Base-by-base conservation (phyloP, 2,797 vertebrate species). In the Tympanoctomys barrerae region DNA sequence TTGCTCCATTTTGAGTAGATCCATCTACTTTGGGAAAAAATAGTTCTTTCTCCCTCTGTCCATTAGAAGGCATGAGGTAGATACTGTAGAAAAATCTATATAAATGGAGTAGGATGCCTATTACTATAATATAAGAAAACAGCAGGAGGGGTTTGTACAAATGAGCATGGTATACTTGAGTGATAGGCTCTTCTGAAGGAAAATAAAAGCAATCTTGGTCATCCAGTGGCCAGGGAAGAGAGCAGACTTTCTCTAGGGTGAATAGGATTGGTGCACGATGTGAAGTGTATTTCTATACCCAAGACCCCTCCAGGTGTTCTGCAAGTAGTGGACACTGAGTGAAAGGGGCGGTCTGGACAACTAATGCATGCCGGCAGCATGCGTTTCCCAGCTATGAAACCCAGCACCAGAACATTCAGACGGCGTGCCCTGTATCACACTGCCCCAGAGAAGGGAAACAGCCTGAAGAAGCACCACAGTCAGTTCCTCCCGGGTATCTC, bases 121-220 rank as follows among this genome's bases (percentile, higher is more conserved):
- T 89, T 89, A 59, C 54, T 36, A 22, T 49, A 94, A 36, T 33
- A 82, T 87, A 70, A 79, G 36, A 52, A 89, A 95, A 66, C 59
- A 52, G 3, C 46, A 79, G 28, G 62, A 85, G 36, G 75, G 26
- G 19, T 87, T 49, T 94, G 80, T 83, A 80, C 19, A 85, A 57
- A 89, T 70, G 19, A 28, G 0, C 78, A 70, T 24, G 16, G 33
- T 73, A 33, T 71, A 70, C 87, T 33, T 87, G 39, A 95, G n/a
- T 83, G 33, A n/a, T 79, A 75, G 80, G 70, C 46, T 86, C n/a
- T 71, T 81, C 85, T 59, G 75, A 83, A 92, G 81, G 94, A 82
- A 91, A 95, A 82, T 83, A 57, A 73, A 64, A 39, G 36, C 78
- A 42, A 71, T 71, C 10, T 79, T 61, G 46, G 49, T 90, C 31